These are phyloP conservation scores for Ophraella communa DNA, from an alignment of 2,888 invertebrate species.

Conservation along the genomic window DNA sequence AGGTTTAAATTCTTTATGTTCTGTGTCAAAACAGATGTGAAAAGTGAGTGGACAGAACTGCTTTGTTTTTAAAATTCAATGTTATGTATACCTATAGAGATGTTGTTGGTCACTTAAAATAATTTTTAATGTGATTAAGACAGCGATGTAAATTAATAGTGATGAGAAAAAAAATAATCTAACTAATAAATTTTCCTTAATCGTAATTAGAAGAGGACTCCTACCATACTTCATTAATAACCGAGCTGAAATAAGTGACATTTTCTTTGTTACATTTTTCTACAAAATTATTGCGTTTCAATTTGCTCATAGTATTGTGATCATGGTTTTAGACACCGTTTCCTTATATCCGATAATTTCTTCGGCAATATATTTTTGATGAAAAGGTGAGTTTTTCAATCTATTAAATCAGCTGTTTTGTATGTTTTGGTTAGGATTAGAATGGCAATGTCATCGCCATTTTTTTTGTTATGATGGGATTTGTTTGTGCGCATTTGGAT, in stretches of 20 bases:
- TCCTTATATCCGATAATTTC: not conserved
- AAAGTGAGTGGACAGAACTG: too few relatives aligned
- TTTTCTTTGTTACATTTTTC: constrained; percentile 44
- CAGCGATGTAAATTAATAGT: not conserved
- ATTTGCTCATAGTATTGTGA: constrained; percentile 11
- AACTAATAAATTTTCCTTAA: not conserved
- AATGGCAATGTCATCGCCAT: constrained; percentile 23
- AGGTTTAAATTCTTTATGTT: too few relatives aligned
- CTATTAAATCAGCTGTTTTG: constrained; percentile 33
- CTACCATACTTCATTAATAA: constrained; percentile 21
- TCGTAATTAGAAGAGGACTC: constrained; percentile 20
- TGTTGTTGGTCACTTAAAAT: too few relatives aligned
- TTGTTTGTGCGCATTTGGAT: not conserved
- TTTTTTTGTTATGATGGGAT: not conserved
- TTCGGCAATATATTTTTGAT: constrained; percentile 5
- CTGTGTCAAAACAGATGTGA: too few relatives aligned
- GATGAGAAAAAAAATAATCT: not conserved
- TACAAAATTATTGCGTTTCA: constrained; percentile 36
- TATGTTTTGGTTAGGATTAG: constrained; percentile 30
- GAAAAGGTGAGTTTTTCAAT: constrained; percentile 31
- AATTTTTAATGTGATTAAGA: too few relatives aligned
- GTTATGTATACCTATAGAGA: too few relatives aligned
- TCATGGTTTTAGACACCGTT: constrained; percentile 4
- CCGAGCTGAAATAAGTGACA: constrained; percentile 34
- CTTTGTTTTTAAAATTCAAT: too few relatives aligned